These are phyloP conservation scores for Poeciliopsis retropinna DNA, from an alignment of 2,113 vertebrate genomes.

Conservation along the genomic window DNA sequence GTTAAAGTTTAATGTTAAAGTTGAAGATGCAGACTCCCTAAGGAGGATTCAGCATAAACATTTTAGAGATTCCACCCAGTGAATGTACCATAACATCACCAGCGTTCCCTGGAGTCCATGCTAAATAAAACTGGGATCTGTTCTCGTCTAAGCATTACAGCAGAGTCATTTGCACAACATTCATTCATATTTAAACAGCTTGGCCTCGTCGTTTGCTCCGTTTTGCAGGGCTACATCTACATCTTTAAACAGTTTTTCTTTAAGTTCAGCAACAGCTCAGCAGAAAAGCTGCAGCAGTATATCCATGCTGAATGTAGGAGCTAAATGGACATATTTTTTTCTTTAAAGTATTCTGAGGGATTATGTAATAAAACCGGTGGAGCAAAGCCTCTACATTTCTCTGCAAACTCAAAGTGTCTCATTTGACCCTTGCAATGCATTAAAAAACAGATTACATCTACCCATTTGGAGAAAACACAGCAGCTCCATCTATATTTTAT, in stretches of 20 bases:
- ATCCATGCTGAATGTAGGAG: slow-evolving; percentile 1
- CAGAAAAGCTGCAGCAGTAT: slow-evolving; percentile 7
- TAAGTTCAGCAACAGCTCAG: slow-evolving; percentile 33
- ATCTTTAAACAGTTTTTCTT: slow-evolving; percentile 21
- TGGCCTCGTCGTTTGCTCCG: slow-evolving; percentile 20
- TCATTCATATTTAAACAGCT: slow-evolving; percentile 64
- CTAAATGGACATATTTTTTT: slow-evolving; percentile 6
- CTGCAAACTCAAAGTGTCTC: slow-evolving; percentile 25
- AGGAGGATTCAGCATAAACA: slow-evolving; percentile 21
- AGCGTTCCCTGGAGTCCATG: slow-evolving; percentile 30
- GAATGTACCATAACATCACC: slow-evolving; percentile 15
- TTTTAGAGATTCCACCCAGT: slow-evolving; percentile 20
- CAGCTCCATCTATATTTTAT: slow-evolving; percentile 54
- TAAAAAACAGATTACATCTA: slow-evolving; percentile 28
- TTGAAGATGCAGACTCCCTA: slow-evolving; percentile 2
- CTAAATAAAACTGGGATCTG: slow-evolving; percentile 34
- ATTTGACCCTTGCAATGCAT: slow-evolving; percentile 26
- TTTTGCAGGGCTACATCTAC: slow-evolving; percentile 17
- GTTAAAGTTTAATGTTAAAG: slow-evolving; percentile 19
- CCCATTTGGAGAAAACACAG: slow-evolving; percentile 35
- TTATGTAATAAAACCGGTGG: slow-evolving; percentile 12
- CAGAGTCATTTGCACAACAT: slow-evolving; percentile 54
- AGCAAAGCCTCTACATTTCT: slow-evolving; percentile 18
- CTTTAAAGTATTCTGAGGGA: slow-evolving; percentile 7
- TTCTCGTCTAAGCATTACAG: slow-evolving; percentile 54